phyloP scores from a whole-genome alignment of 2,797 vertebrate genomes.

The Melanotaenia boesemani region DNA sequence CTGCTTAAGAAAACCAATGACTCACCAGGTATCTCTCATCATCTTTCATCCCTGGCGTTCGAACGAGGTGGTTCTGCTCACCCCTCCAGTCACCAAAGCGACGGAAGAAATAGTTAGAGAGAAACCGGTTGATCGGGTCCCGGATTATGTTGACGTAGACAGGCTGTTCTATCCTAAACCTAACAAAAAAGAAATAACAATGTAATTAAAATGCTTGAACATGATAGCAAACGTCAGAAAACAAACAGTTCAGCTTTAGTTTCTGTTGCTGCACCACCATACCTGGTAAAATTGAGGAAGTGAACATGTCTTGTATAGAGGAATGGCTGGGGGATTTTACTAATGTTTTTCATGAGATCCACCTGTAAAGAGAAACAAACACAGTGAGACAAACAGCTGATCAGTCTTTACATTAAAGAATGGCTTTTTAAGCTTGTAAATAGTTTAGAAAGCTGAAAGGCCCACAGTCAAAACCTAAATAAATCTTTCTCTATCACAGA shows the following conservation, averaged over 20 bases:
- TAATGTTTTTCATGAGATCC: conserved; percentile 98
- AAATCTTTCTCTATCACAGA: background rate
- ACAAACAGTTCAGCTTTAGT: background rate
- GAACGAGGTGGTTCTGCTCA: conserved; percentile 98
- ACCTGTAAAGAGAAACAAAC: conserved; percentile 81
- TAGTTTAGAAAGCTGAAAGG: background rate
- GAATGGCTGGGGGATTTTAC: conserved; percentile 94
- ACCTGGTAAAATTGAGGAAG: conserved; percentile 99
- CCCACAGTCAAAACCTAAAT: background rate
- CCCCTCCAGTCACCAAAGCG: conserved; percentile 99
- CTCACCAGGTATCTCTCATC: conserved; percentile 98
- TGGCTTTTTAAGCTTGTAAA: background rate
- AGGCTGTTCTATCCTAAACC: conserved; percentile 97
- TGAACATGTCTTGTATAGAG: conserved; percentile 98
- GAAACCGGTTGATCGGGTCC: conserved; percentile 95
- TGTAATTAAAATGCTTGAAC: conserved; percentile 8
- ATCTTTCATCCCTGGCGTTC: conserved; percentile 97
- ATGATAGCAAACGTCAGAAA: background rate
- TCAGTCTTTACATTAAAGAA: no score
- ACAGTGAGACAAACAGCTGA: background rate
- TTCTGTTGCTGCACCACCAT: background rate
- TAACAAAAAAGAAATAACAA: conserved; percentile 60
- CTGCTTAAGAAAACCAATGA: conserved; percentile 2
- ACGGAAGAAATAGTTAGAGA: conserved; percentile 99
- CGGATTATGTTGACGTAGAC: conserved; percentile 99